Percentiles rank a stretch among this genome's conserved stretches.
Evolutionary conservation across 2,888 invertebrate species (phyloP).

Genomic region (Protophormia terraenovae): DNA sequence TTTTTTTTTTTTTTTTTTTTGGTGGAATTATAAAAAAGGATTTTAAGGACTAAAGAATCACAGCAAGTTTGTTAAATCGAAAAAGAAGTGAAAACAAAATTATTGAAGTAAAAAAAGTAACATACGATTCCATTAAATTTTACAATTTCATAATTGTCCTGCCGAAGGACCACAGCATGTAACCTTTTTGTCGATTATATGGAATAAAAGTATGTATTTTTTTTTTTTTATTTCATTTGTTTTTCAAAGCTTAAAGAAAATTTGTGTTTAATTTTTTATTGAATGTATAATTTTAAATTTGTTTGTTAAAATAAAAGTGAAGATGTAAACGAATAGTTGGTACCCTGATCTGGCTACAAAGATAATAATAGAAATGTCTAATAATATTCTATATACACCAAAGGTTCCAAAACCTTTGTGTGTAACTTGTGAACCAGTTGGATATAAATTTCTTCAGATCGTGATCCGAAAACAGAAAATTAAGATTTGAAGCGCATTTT

Average conservation of each 20-base stretch:
- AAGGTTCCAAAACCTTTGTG: too few species aligned
- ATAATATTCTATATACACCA: too few species aligned
- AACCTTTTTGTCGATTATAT: not conserved
- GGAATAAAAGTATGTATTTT: slow-evolving; percentile 32
- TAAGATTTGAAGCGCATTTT: too few species aligned
- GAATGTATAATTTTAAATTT: slow-evolving; percentile 1
- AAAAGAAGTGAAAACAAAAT: slow-evolving; percentile 55
- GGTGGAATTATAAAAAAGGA: slow-evolving; percentile 10
- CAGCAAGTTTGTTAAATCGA: slow-evolving; percentile 50
- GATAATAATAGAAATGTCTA: too few species aligned
- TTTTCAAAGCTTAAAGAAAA: slow-evolving; percentile 51
- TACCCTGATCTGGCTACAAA: too few species aligned
- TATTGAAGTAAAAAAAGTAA: slow-evolving; percentile 63
- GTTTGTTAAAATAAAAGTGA: not conserved
- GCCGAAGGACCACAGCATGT: slow-evolving; percentile 62
- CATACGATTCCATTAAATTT: slow-evolving; percentile 67
- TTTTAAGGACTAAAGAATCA: slow-evolving; percentile 51
- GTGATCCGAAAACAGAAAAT: too few species aligned
- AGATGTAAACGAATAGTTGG: not conserved
- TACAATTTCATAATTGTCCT: slow-evolving; percentile 62
- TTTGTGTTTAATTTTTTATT: slow-evolving; percentile 16
- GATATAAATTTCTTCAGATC: too few species aligned
- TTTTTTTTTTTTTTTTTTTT: not conserved
- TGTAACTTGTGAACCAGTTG: too few species aligned
- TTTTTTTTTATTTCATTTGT: slow-evolving; percentile 22